Percentiles rank a stretch among this genome's conserved stretches.
These are phyloP conservation scores for Ypsolopha scabrella DNA, from an alignment of 2,888 invertebrate species.

Conservation along the genomic window DNA sequence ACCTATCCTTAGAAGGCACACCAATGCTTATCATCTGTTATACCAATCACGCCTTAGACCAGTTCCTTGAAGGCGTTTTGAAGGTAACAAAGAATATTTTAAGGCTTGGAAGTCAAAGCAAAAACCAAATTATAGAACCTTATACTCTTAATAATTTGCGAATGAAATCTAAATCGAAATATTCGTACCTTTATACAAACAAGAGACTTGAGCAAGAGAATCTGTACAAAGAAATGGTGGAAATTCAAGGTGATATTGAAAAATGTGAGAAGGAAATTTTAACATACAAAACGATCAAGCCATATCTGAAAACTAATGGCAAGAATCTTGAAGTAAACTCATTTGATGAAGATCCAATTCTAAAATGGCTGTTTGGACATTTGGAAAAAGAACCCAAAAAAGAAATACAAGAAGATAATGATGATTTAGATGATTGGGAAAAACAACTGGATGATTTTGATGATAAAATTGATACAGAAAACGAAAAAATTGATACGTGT, in stretches of 20 bases:
- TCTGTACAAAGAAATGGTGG: constrained; percentile 41
- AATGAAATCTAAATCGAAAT: constrained; percentile 40
- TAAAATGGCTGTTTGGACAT: constrained; percentile 45
- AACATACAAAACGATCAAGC: constrained; percentile 33
- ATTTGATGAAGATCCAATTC: constrained; percentile 36
- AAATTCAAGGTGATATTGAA: constrained; percentile 45
- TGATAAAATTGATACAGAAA: constrained; percentile 10
- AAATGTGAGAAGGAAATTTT: constrained; percentile 48
- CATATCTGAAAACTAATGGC: constrained; percentile 28
- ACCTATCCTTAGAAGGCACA: constrained; percentile 61
- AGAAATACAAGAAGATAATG: constrained; percentile 10
- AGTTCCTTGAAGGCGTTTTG: constrained; percentile 81
- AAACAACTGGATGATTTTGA: constrained; percentile 23
- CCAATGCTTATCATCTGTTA: constrained; percentile 85
- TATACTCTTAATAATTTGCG: constrained; percentile 60
- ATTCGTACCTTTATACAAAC: constrained; percentile 36
- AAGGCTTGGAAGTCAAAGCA: constrained; percentile 78
- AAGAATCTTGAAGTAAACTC: constrained; percentile 26
- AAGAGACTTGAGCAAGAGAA: constrained; percentile 40
- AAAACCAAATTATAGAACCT: constrained; percentile 63
- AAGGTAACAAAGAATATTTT: constrained; percentile 71
- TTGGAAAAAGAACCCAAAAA: constrained; percentile 16
- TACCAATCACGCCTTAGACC: constrained; percentile 90
- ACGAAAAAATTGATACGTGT: constrained; percentile 33
- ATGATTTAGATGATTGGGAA: constrained; percentile 29